Conservation (phyloP, 2,888 invertebrate species). For the Drosophila birchii region DNA sequence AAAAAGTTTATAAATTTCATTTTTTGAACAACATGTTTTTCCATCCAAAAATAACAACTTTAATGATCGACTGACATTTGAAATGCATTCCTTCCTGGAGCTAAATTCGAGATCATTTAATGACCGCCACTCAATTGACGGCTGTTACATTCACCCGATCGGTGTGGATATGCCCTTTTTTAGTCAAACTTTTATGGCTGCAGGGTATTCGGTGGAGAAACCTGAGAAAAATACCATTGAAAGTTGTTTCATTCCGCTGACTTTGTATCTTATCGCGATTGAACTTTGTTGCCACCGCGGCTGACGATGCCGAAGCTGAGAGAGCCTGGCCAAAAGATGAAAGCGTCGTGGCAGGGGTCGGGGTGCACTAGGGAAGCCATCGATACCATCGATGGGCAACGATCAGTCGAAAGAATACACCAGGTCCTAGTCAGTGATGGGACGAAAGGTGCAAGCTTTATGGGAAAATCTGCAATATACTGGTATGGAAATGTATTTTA, state of each 20-base stretch:
- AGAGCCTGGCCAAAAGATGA: slow-evolving; percentile 25
- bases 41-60: background rate
- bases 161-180: slow-evolving; percentile 65
- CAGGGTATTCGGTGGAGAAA: slow-evolving; percentile 63
- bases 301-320: slow-evolving; percentile 26
- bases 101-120: slow-evolving; percentile 29
- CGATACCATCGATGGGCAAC: slow-evolving; percentile 57
- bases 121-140: slow-evolving; percentile 36
- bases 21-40: background rate
- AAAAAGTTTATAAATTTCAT: background rate
- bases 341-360: slow-evolving; percentile 8
- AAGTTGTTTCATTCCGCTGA: slow-evolving; percentile 46
- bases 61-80: slow-evolving; percentile 23
- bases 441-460: background rate
- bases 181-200: slow-evolving; percentile 46
- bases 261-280: slow-evolving; percentile 69
- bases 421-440: slow-evolving; percentile 23
- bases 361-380: slow-evolving; percentile 47
- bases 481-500: too few relatives aligned
- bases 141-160: slow-evolving; percentile 55
- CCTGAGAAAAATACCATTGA: slow-evolving; percentile 31
- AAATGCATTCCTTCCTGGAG: slow-evolving; percentile 32
- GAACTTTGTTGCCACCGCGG: slow-evolving; percentile 72
- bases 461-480: too few relatives aligned
- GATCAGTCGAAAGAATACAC: slow-evolving; percentile 53